A percentile compares a stretch with the other conserved stretches of the same genome.
phyloP scores from a whole-genome alignment of 2,888 invertebrate genomes.

The Agrochola lychnidis region DNA sequence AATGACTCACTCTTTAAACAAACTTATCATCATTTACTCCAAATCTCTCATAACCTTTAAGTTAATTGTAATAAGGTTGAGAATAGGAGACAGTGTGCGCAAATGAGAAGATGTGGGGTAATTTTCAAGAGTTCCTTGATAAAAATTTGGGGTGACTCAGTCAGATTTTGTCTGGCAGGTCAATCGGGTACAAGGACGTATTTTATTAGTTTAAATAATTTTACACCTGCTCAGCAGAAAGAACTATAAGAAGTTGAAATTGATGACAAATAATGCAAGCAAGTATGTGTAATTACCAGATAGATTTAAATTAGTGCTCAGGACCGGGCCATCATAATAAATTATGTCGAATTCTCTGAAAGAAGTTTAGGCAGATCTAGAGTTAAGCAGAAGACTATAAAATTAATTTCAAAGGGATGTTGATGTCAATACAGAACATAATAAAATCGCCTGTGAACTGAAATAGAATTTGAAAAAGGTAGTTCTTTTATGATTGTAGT shows the following conservation, averaged over 20 bases:
- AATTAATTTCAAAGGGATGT: not conserved
- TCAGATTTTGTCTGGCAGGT: conserved; percentile 62
- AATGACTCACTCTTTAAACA: conserved; percentile 56
- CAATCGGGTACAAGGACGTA: conserved; percentile 58
- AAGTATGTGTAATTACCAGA: not conserved
- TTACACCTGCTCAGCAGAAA: conserved; percentile 35
- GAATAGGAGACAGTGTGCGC: not conserved
- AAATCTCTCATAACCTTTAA: conserved; percentile 6
- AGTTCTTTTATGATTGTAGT: not conserved
- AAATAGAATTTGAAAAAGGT: not conserved
- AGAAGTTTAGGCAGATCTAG: not conserved
- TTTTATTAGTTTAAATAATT: conserved; percentile 36
- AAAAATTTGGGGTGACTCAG: conserved; percentile 60
- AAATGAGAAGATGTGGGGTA: conserved; percentile 14
- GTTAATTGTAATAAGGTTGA: conserved; percentile 29
- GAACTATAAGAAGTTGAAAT: not conserved
- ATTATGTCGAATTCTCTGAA: not conserved
- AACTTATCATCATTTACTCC: not conserved
- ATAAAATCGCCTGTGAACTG: not conserved
- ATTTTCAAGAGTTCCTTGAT: conserved; percentile 53
- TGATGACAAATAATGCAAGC: not conserved
- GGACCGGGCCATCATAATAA: not conserved
- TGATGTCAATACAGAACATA: not conserved
- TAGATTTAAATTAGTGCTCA: not conserved
- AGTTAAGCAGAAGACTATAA: not conserved